phyloP scores from a whole-genome alignment of 2,888 invertebrate species.

The Oithona nana region DNA sequence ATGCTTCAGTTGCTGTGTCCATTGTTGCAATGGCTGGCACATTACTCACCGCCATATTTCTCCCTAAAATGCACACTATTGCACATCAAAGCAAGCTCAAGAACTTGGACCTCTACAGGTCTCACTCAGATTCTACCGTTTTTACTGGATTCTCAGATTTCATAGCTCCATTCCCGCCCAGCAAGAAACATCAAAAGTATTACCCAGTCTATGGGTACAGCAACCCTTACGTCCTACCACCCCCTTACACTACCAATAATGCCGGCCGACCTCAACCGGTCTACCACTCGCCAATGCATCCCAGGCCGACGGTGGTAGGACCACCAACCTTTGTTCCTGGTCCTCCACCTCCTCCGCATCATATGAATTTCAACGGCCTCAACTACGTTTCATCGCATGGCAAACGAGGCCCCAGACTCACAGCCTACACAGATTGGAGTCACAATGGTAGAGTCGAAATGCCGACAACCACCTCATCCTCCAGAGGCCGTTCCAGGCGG shows the following conservation, averaged over 20 bases:
- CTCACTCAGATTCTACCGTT: neutral
- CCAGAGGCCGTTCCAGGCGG: neutral
- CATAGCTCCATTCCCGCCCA: neutral
- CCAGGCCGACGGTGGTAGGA: no score
- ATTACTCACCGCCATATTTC: slow-evolving; percentile 25
- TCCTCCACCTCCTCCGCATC: no score
- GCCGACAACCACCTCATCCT: neutral
- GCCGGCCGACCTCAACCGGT: no score
- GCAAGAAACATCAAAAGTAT: neutral
- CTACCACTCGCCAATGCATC: no score
- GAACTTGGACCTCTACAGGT: slow-evolving; percentile 19
- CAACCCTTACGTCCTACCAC: neutral
- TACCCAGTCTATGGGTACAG: neutral
- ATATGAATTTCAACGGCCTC: slow-evolving; percentile 9
- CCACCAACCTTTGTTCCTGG: no score
- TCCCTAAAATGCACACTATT: slow-evolving; percentile 26
- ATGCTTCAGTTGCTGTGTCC: slow-evolving; percentile 25
- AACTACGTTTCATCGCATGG: neutral
- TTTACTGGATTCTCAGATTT: neutral
- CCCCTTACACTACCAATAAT: neutral
- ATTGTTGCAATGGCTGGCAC: slow-evolving; percentile 24
- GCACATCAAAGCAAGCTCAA: slow-evolving; percentile 23
- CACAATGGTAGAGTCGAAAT: no score
- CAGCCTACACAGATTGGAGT: neutral
- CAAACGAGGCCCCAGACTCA: neutral